Evolutionary conservation across 2,888 invertebrate species (phyloP), one percentile per base, ranked within the genome.

Genomic region (Phyllotreta cruciferae): DNA sequence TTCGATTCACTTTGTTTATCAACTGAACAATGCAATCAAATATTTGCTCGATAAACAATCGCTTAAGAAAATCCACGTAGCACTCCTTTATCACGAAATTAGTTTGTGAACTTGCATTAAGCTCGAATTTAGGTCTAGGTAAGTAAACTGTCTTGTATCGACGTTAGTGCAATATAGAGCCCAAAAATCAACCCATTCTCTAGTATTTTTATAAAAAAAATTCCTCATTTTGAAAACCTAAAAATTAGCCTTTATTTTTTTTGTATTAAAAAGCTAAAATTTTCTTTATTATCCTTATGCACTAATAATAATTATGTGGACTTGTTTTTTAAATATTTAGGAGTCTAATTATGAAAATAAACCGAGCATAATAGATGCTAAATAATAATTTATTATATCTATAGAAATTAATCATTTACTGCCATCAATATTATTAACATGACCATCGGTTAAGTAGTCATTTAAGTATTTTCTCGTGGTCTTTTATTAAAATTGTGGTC

Each of bases 21-120:
- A 44, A 44, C 56, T 44, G 10, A 56, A 56, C 35, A 56, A 56
- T 56, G 34, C 13, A 42, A 36, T 24, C 44, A 56, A 56, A 56
- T 56, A 56, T 56, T 56, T 44, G 36, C 35, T 56, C 45, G 6
- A 34, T 56, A 56, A 56, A 56, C 44, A 56, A 10, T 10, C 11
- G 24, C 35, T 44, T 11, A 35, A 44, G 10, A 54, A 41, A 14
- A 10, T 56, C 11, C 11, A 24, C 14, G 24, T 8, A 41, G 41
- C 37, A 36, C 13, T 36, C 37, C 37, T 52, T 52, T 13, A 52
- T 37, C 37, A 36, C 52, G 38, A 52, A 52, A 37, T 36, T 36
- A 36, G 35, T 52, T 52, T 38, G 14, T 37, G 38, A 37, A 37
- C n/a, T 10, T 50, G 50, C 50, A 34, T 24, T 35, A 34, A 34